phyloP scores from a whole-genome alignment of 2,888 invertebrate species.

The Andricus curvator region DNA sequence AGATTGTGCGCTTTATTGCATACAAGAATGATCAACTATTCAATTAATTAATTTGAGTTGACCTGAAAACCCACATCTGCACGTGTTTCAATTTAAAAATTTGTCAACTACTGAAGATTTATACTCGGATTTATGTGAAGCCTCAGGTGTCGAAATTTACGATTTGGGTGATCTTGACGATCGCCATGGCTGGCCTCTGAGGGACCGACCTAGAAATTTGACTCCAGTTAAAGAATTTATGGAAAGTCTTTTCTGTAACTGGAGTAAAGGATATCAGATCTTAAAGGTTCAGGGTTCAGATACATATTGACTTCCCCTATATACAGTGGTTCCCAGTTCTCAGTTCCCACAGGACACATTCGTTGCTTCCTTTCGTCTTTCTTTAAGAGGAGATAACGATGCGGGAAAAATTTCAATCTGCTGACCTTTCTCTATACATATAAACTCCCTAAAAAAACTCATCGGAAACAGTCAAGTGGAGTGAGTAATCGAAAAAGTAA shows the following conservation, averaged over 20 bases:
- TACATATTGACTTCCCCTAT: neutral
- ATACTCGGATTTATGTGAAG: neutral
- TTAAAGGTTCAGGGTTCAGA: neutral
- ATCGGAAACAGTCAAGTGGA: neutral
- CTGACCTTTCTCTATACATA: neutral
- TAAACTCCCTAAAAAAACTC: neutral
- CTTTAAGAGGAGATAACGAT: neutral
- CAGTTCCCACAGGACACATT: neutral
- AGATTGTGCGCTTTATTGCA: too few species aligned
- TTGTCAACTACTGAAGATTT: neutral
- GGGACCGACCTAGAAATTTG: constrained; percentile 21
- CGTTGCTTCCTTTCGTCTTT: neutral
- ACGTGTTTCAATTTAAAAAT: neutral
- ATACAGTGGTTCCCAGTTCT: neutral
- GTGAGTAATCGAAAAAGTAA: neutral
- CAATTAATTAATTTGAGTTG: too few species aligned
- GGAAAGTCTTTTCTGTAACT: constrained; percentile 1
- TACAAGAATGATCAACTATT: too few species aligned
- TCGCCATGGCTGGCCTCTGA: neutral
- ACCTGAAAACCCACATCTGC: neutral
- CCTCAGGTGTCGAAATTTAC: neutral
- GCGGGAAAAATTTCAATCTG: neutral
- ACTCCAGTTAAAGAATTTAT: constrained; percentile 16
- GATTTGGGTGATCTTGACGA: neutral
- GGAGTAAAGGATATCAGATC: neutral